Conservation (phyloP, 1,140 invertebrate species). For the Pemphigus obesinymphae region DNA sequence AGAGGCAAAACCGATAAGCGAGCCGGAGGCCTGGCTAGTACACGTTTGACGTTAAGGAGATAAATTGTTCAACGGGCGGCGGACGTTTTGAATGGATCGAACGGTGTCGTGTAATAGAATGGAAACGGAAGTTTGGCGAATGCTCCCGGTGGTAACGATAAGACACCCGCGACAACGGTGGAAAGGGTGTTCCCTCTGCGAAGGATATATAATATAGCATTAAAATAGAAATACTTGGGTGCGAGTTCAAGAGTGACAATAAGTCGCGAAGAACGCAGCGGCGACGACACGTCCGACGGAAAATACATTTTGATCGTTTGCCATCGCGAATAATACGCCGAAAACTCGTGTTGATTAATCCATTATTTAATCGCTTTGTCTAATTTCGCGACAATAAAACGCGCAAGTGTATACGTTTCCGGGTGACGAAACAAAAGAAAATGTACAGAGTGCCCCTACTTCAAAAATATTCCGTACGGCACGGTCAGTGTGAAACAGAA, state of each 20-base stretch:
- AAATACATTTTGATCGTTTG: slow-evolving; percentile 4
- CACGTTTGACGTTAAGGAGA: slow-evolving; percentile 17
- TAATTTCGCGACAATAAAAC: background rate
- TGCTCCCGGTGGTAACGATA: background rate
- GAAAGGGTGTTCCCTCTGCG: background rate
- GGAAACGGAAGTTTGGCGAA: slow-evolving; percentile 14
- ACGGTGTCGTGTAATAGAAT: background rate
- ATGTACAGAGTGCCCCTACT: too few relatives aligned
- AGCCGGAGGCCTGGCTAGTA: too few relatives aligned
- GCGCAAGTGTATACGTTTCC: too few relatives aligned
- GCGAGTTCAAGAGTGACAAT: slow-evolving; percentile 20
- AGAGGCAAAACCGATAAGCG: too few relatives aligned
- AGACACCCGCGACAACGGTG: background rate
- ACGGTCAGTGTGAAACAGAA: too few relatives aligned
- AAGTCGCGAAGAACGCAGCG: background rate
- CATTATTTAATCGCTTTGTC: background rate
- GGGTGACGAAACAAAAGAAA: too few relatives aligned
- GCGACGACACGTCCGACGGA: background rate
- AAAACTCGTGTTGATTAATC: background rate
- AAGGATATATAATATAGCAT: background rate
- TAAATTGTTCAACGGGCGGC: background rate
- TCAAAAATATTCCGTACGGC: too few relatives aligned
- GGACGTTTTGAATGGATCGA: slow-evolving; percentile 13
- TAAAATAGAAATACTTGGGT: slow-evolving; percentile 4
- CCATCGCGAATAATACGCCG: background rate